Evolutionary conservation across 2,888 invertebrate genomes (phyloP).

Genomic region (Erannis defoliaria): DNA sequence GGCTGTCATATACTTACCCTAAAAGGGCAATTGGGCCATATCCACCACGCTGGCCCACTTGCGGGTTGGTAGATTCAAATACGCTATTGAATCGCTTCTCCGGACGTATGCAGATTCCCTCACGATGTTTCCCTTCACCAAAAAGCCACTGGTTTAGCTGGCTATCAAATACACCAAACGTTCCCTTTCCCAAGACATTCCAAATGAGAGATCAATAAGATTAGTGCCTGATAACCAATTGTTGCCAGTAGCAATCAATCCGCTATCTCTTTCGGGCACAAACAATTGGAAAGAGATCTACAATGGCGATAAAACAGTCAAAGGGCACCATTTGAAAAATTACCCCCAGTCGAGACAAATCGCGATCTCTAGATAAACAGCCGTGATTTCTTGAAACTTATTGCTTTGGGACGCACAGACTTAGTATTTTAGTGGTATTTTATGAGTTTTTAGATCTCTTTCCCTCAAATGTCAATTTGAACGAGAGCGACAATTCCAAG

Average conservation of each 20-base stretch:
- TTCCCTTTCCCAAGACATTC: not conserved
- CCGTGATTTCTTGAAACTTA: conserved; percentile 69
- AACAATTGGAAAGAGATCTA: conserved; percentile 23
- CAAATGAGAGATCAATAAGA: conserved; percentile 3
- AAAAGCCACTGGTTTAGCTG: no score
- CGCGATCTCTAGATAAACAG: conserved; percentile 67
- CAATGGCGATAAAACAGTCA: conserved; percentile 20
- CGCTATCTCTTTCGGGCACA: conserved; percentile 4
- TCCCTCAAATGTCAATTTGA: not conserved
- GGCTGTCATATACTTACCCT: no score
- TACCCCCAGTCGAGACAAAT: conserved; percentile 64
- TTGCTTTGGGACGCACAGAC: conserved; percentile 47
- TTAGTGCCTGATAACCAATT: conserved; percentile 1
- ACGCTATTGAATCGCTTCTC: no score
- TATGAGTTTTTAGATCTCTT: not conserved
- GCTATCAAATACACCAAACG: not conserved
- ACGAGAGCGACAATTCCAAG: no score
- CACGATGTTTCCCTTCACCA: no score
- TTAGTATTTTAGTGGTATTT: not conserved
- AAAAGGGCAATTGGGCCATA: no score
- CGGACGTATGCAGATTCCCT: no score
- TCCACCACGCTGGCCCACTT: no score
- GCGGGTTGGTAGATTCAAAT: no score
- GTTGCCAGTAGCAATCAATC: conserved; percentile 34
- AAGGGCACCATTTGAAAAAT: conserved; percentile 64